Evolutionary conservation across 1,140 invertebrate genomes (phyloP), one percentile per base, ranked within the genome.

Genomic region (Microplitis demolitor): DNA sequence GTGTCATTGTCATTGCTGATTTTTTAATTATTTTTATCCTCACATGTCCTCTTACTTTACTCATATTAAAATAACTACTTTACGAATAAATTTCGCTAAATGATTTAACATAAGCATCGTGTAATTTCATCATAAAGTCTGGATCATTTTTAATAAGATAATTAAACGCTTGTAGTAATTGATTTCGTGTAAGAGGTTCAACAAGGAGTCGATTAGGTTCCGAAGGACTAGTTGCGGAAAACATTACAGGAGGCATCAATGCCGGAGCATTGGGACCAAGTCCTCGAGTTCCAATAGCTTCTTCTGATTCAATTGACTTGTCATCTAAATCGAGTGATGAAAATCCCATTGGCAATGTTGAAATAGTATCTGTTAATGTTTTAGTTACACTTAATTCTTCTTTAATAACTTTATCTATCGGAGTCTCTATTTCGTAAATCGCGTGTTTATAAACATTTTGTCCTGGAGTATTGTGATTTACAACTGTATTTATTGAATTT

Each of bases 41-140:
- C 13, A 13, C 3, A 54, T 1, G 1, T 9, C 13, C 13, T 50
- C 45, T 13, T 50, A 9, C 6, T 2, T 50, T 50, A 50, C 6
- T 50, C 13, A 50, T 50, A 9, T 50, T 50, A 9, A 54, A 54
- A 4, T 13, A 4, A 14, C 1, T 58, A 33, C 64, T 76, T 77
- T 88, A 89, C 71, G 91, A 91, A 33, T 92, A 88, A 78, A 92
- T 91, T 82, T 94, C 92, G 78, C 92, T 90, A 79, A 94, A 93
- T 11, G 93, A 94, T 85, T 95, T 94, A 0, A 96, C 91, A 83
- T 97, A 97, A 62, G 94, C 95, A 87, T 96, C 95, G 84, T 97
- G 95, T 68, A 97, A 88, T 85, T 94, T 95, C 77, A 91, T 92
- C 6, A 96, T 90, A 87, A 97, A 97, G 75, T 94, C 93, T 8